Evolutionary conservation across 2,888 invertebrate genomes (phyloP), one percentile per base, ranked within the genome.

Genomic region (Elmis aenea): DNA sequence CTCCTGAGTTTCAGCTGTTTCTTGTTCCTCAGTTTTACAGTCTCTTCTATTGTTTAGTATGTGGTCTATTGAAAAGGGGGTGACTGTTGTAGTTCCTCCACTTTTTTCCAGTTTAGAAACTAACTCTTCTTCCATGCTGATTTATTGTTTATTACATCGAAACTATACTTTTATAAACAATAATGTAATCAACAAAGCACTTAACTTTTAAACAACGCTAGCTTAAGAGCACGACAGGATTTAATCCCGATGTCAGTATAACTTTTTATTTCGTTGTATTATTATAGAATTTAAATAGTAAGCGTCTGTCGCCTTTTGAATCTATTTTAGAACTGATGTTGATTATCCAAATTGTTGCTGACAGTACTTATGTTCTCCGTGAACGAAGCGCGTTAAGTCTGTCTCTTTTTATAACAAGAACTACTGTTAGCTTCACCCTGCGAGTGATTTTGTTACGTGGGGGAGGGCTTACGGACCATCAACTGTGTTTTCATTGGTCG

Each of bases 1-100:
- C 31, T 67, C 68, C 32, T 66, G 62, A 31, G 42, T 38, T 26
- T 48, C 51, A 3, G 35, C 14, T 11, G 42, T 29, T 9, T 45
- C 50, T n/a, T n/a, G n/a, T 22, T 36, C 39, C 5, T 28, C 36
- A 18, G 26, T 71, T 45, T 63, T 60, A 40, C 70, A 71, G 31
- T 52, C 40, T 25, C 47, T 54, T 31, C 54, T 59, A 22, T 69
- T 71, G 57, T 72, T 75, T 56, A 83, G 64, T 60, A 83, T 83
- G 55, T 83, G 83, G 52, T 83, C 82, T 34, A 83, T 83, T 5
- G 82, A 83, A 65, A 83, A 83, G 18, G 83, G 83, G 5, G 83
- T 83, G 5, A 67, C 64, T 10, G 63, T 51, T 20, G 51, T 46
- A 3, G 52, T 29, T 25, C 31, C 37, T 6, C 38, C 22, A 13